A percentile compares a stretch with the other conserved stretches of the same genome.
phyloP scores from a whole-genome alignment of 2,888 invertebrate genomes.

The Phortica okadai region DNA sequence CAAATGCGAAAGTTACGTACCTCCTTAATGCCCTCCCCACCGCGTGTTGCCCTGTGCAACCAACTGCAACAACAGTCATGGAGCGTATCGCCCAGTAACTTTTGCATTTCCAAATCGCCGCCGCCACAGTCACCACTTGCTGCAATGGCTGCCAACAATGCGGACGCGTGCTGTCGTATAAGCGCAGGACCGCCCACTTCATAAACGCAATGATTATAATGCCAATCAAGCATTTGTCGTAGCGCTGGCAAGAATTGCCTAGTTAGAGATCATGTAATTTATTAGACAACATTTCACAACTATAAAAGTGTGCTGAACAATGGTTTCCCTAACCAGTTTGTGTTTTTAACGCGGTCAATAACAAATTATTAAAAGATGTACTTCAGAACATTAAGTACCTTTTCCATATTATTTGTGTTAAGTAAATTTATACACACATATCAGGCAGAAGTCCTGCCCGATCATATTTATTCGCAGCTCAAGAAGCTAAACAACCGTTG shows the following conservation, averaged over 20 bases:
- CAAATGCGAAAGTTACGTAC: conserved; percentile 50
- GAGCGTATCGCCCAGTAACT: conserved; percentile 63
- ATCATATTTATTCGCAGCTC: conserved; percentile 61
- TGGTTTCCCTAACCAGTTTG: background rate
- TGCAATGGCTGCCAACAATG: conserved; percentile 68
- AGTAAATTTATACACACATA: conserved; percentile 42
- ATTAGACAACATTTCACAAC: conserved; percentile 11
- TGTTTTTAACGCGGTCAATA: background rate
- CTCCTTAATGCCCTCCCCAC: conserved; percentile 43
- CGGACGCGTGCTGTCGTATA: conserved; percentile 75
- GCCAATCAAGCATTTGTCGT: conserved; percentile 75
- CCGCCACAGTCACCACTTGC: conserved; percentile 63
- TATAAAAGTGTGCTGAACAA: conserved; percentile 51
- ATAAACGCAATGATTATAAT: conserved; percentile 73
- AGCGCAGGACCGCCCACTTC: conserved; percentile 72
- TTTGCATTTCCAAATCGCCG: conserved; percentile 64
- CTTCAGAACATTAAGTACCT: background rate
- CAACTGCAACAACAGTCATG: conserved; percentile 74
- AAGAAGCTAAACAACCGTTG: conserved; percentile 67
- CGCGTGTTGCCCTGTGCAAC: conserved; percentile 69
- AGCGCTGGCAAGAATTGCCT: conserved; percentile 74
- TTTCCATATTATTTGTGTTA: conserved; percentile 39
- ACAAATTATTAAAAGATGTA: too few relatives aligned
- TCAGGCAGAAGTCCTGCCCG: conserved; percentile 63
- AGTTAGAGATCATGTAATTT: conserved; percentile 25